Evolutionary conservation across 2,888 invertebrate genomes (phyloP), one percentile per base, ranked within the genome.

Genomic region (Lasioglossum morio): DNA sequence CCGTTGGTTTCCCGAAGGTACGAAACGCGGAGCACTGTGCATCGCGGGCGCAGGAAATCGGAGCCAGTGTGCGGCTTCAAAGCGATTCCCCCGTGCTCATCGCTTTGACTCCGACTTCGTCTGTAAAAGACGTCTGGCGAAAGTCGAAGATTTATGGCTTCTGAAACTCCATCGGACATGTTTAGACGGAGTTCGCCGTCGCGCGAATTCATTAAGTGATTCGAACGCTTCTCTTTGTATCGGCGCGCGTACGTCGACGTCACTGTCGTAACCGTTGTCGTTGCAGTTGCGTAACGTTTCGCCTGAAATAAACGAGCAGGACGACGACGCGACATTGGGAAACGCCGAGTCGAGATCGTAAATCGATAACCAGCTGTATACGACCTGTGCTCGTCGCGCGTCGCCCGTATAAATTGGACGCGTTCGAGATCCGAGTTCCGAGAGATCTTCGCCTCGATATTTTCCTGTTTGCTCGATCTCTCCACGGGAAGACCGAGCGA

Each of bases 121-220:
- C 14, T 37, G 74, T 63, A 75, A 75, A 81, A 82, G 82, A 75
- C 79, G 77, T 77, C 86, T 30, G 79, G 46, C 63, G 34, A 77
- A 74, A 86, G 79, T 72, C n/a, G 82, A 79, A 87, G 86, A 87
- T 87, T 87, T 86, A 87, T 86, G 77, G 87, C 79, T 82, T 79
- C 60, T 60, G 78, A 82, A 87, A 87, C 77, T 86, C 74, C 77
- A 75, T 87, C 82, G 82, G 86, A 87, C 86, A 57, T 85, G 70
- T 82, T 86, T 86, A 74, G 77, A 77, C 63, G 70, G 43, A 74
- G 86, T 75, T 79, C 40, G 63, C 19, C 72, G 60, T 69, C 77
- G n/a, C 27, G 57, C 57, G 77, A 46, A 80, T 78, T 84, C 73
- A 46, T 72, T 70, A 77, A 75, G 37, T 16, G 48, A 19, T 40